Evolutionary conservation across 1,140 invertebrate genomes (phyloP), one percentile per base, ranked within the genome.

Genomic region (Sinella curviseta): DNA sequence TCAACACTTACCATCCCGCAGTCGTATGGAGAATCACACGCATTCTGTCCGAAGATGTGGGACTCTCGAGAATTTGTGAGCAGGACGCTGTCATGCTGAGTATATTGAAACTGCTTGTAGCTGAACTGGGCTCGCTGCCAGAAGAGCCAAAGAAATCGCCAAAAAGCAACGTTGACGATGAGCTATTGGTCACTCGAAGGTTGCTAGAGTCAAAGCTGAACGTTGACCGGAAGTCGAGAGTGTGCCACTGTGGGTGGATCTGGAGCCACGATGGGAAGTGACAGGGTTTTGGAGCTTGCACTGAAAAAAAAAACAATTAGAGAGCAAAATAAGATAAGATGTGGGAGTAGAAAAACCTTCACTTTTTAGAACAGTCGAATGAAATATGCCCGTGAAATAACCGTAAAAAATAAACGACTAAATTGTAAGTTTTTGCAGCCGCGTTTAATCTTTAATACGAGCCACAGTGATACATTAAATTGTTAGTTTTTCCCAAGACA

Each of bases 241-340:
- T 86, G 79, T 86, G 86, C 86, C 86, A 87, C 2, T 84, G 84
- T 12, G 84, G 79, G 60, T 85, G 84, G 26, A 36, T 70, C 26
- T 84, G 84, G 14, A 87, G 80, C 86, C 86, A 87, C 0, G 83
- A 77, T 20, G 86, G 86, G 73, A 86, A 86, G 77, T 83, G 82
- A 77, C 86, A 87, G 24, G 79, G 81, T 60, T 80, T 83, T 4
- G 39, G 74, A 24, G 74, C 35, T 75, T n/a, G 36, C 2, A 54
- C 74, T 75, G 74, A 75, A 75, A 4, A 75, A 75, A 75, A 48
- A 2, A n/a, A 39, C 2, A 75, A 74, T 74, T 34, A 26, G 31
- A 12, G 17, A 20, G 12, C 34, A 48, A 75, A n/a, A 4, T 60
- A 70, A 8, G 26, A 14, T 31, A 70, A 33, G 30, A 31, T 70